Percentiles rank a stretch among this genome's conserved stretches.
Evolutionary conservation across 1,140 invertebrate species (phyloP).

Genomic region (Pogonus chalceus): DNA sequence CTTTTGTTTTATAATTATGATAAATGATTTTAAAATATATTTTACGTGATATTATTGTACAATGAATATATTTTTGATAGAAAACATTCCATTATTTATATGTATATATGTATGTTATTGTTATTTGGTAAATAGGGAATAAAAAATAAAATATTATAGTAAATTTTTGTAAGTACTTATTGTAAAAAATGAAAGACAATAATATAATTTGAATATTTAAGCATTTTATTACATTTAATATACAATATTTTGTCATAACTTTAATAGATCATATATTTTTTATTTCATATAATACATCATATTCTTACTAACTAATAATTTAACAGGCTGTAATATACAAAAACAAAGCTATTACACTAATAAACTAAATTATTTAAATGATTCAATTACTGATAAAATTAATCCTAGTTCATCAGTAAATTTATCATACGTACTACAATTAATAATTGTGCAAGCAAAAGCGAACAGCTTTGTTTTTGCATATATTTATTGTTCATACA

Average conservation of each 20-base stretch:
- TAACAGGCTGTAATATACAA: not conserved
- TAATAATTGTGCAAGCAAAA: not conserved
- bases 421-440: too few species aligned
- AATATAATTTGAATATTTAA: not conserved
- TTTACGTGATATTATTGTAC: too few species aligned
- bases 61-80: too few species aligned
- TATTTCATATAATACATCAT: not conserved
- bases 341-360: not conserved
- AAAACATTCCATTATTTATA: not conserved
- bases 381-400: too few species aligned
- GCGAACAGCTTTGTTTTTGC: not conserved
- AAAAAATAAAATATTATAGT: not conserved
- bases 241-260: not conserved
- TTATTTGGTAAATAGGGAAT: not conserved
- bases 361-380: too few species aligned
- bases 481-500: conserved; percentile 4
- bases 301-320: not conserved
- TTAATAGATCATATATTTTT: not conserved
- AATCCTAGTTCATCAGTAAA: too few species aligned
- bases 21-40: too few species aligned
- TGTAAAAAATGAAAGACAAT: too few species aligned
- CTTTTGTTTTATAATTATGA: too few species aligned
- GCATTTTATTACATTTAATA: conserved; percentile 2
- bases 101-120: not conserved
- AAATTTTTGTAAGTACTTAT: not conserved